phyloP scores from a whole-genome alignment of 2,888 invertebrate genomes.

The Ectropis crepuscularia region DNA sequence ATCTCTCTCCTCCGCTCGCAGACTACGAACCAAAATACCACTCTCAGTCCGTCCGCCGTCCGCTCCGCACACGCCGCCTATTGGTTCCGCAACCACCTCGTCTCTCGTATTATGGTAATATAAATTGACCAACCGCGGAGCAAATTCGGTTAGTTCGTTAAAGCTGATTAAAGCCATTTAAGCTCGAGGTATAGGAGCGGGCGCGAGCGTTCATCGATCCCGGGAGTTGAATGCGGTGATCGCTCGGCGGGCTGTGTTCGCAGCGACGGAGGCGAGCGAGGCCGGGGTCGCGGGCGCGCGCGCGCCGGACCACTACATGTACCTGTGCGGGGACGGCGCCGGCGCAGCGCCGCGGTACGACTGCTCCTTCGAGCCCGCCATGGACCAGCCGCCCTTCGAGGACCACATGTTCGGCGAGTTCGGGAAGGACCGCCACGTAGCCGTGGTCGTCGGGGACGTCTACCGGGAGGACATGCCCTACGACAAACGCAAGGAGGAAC shows the following conservation, averaged over 20 bases:
- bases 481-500: constrained; percentile 76
- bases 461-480: constrained; percentile 78
- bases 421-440: constrained; percentile 81
- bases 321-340: constrained; percentile 73
- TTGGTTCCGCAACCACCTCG: constrained; percentile 65
- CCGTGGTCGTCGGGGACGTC: constrained; percentile 78
- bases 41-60: constrained; percentile 45
- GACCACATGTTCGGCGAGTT: constrained; percentile 93
- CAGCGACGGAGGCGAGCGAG: constrained; percentile 78
- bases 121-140: constrained; percentile 85
- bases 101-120: constrained; percentile 81
- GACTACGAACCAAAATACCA: constrained; percentile 64
- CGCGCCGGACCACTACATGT: constrained; percentile 81
- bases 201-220: constrained; percentile 79
- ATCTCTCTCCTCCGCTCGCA: constrained; percentile 58
- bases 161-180: constrained; percentile 86
- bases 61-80: constrained; percentile 60
- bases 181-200: constrained; percentile 81
- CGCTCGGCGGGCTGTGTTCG: constrained; percentile 56
- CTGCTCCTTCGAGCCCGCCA: constrained; percentile 73
- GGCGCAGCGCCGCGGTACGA: constrained; percentile 71
- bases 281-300: constrained; percentile 80
- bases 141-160: constrained; percentile 85
- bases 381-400: constrained; percentile 90
- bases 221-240: constrained; percentile 78